Percentiles rank a stretch among this genome's conserved stretches.
phyloP scores from a whole-genome alignment of 2,797 vertebrate genomes.

The Poeciliopsis presidionis region DNA sequence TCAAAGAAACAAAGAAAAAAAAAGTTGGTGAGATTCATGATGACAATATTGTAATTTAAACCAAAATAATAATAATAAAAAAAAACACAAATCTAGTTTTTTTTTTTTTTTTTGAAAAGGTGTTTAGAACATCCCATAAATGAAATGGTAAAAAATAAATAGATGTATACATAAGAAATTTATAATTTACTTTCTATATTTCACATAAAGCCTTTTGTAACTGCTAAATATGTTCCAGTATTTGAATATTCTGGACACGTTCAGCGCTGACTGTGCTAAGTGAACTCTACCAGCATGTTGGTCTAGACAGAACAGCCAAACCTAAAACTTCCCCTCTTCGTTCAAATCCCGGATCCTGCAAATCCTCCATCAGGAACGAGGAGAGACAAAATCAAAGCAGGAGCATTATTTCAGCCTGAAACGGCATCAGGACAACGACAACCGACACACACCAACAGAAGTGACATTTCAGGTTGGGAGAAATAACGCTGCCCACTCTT shows the following conservation, averaged over 20 bases:
- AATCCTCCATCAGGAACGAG: constrained; percentile 62
- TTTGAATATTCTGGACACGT: constrained; percentile 64
- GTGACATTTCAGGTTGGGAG: constrained; percentile 26
- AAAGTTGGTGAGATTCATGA: constrained; percentile 51
- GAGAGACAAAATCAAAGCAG: constrained; percentile 22
- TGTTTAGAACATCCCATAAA: constrained; percentile 76
- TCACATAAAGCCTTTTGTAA: constrained; percentile 89
- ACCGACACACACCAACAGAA: constrained; percentile 16
- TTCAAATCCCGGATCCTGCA: constrained; percentile 61
- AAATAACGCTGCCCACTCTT: constrained; percentile 23
- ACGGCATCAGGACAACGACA: constrained; percentile 13
- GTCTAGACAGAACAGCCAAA: constrained; percentile 69
- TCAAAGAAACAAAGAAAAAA: constrained; percentile 29
- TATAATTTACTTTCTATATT: constrained; percentile 85
- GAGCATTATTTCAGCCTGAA: constrained; percentile 45
- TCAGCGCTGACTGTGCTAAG: constrained; percentile 83
- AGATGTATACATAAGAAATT: constrained; percentile 91
- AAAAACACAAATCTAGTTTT: constrained; percentile 16
- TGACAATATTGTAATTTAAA: constrained; percentile 64
- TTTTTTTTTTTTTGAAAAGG: constrained; percentile 63
- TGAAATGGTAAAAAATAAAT: constrained; percentile 92
- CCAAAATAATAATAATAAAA: constrained; percentile 26
- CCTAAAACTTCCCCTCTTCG: constrained; percentile 63
- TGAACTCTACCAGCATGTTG: constrained; percentile 70
- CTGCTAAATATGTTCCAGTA: constrained; percentile 80